These are phyloP conservation scores for Zygothrica quintamaculata DNA, from an alignment of 2,888 invertebrate genomes.

Conservation along the genomic window DNA sequence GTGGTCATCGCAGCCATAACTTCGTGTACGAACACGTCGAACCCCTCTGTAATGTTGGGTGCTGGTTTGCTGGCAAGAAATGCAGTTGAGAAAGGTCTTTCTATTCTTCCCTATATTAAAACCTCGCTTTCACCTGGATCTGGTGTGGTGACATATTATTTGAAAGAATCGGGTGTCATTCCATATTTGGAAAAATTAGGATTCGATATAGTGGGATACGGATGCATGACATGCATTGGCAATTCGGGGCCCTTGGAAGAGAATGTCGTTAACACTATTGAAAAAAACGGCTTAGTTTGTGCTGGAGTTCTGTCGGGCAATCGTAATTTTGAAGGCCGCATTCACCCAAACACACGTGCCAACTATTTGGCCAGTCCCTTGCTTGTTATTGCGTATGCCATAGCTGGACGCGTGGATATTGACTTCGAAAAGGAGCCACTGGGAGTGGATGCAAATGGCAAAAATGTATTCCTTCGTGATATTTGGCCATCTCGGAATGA, in stretches of 20 bases:
- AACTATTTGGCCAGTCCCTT: conserved; percentile 99
- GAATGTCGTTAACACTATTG: conserved; percentile 95
- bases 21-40: conserved; percentile 98
- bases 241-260: conserved; percentile 98
- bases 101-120: conserved; percentile 96
- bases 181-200: conserved; percentile 94
- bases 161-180: conserved; percentile 94
- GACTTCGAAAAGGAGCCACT: conserved; percentile 95
- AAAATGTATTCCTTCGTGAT: conserved; percentile 92
- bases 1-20: conserved; percentile 99
- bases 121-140: conserved; percentile 98
- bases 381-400: conserved; percentile 98
- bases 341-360: conserved; percentile 98
- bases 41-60: conserved; percentile 99
- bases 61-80: conserved; percentile 97
- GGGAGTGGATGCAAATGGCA: conserved; percentile 89
- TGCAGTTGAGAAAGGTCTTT: conserved; percentile 95
- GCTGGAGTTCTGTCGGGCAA: conserved; percentile 98
- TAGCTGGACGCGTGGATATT: conserved; percentile 97
- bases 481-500: conserved; percentile 97
- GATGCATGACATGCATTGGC: conserved; percentile 99
- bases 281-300: conserved; percentile 97
- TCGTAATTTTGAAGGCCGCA: conserved; percentile 98
- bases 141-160: conserved; percentile 94
- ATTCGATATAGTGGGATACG: conserved; percentile 98